These are phyloP conservation scores for Zosterops lateralis DNA, from an alignment of 2,113 vertebrate genomes.

Conservation along the genomic window DNA sequence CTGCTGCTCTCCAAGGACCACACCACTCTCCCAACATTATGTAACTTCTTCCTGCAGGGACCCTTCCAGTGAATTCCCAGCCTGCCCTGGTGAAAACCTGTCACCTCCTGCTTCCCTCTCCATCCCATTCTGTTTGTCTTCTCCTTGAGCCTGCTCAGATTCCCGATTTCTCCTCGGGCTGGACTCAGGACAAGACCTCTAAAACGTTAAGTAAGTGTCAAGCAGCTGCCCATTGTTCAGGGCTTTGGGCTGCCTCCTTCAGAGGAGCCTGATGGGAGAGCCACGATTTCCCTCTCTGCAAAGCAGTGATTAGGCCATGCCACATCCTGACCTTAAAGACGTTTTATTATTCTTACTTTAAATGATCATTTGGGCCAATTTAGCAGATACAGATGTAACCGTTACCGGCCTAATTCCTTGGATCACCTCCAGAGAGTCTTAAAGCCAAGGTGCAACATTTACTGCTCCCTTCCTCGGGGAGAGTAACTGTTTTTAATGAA, in stretches of 20 bases:
- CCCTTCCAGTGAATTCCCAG: background rate
- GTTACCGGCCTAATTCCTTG: slow-evolving; percentile 50
- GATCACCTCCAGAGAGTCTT: slow-evolving; percentile 57
- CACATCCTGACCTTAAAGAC: slow-evolving; percentile 22
- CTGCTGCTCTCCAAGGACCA: background rate
- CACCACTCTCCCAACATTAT: rapidly evolving
- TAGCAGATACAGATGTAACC: slow-evolving; percentile 61
- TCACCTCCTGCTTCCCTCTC: background rate
- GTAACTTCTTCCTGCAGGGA: background rate
- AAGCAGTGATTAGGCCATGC: background rate
- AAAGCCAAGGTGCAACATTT: slow-evolving; percentile 57
- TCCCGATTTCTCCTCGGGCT: rapidly evolving
- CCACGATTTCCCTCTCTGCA: background rate
- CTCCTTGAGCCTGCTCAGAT: background rate
- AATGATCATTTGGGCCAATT: slow-evolving; percentile 54
- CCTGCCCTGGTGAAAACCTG: background rate
- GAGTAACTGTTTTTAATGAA: slow-evolving; percentile 39
- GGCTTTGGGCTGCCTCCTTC: background rate
- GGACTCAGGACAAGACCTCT: background rate
- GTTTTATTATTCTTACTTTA: slow-evolving; percentile 63
- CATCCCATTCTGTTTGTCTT: background rate
- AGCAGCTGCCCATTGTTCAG: background rate
- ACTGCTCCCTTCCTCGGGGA: background rate
- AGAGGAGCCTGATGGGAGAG: background rate
- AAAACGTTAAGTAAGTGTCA: background rate